Evolutionary conservation across 2,797 vertebrate genomes (phyloP).

Genomic region (Microctenopoma stevenorrisi): DNA sequence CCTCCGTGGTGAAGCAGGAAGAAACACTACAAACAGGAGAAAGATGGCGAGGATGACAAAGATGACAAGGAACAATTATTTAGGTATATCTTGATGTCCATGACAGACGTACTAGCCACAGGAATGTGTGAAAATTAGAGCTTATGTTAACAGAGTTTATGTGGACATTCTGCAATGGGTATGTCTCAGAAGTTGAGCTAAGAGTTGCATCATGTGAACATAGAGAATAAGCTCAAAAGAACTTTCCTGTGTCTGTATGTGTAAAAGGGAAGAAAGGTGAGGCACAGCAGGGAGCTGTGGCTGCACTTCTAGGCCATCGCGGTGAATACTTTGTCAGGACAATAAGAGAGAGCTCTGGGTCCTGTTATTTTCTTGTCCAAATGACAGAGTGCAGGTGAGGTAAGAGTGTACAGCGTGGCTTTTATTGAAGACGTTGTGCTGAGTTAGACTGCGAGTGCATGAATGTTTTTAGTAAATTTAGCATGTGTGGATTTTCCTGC

Average conservation of each 20-base stretch:
- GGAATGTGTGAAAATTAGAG: background rate
- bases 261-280: slow-evolving; percentile 34
- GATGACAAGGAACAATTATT: slow-evolving; percentile 59
- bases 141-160: slow-evolving; percentile 9
- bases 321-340: slow-evolving; percentile 38
- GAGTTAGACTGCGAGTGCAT: slow-evolving; percentile 13
- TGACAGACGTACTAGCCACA: slow-evolving; percentile 22
- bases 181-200: slow-evolving; percentile 54
- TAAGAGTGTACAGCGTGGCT: slow-evolving; percentile 31
- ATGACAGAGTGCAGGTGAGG: slow-evolving; percentile 34
- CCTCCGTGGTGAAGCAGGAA: slow-evolving; percentile 44
- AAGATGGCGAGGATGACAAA: slow-evolving; percentile 45
- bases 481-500: slow-evolving; percentile 29
- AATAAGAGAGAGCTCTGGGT: slow-evolving; percentile 13
- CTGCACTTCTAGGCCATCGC: slow-evolving; percentile 30
- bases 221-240: slow-evolving; percentile 41
- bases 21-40: slow-evolving; percentile 42
- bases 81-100: slow-evolving; percentile 16
- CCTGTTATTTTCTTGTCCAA: slow-evolving; percentile 33
- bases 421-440: slow-evolving; percentile 34
- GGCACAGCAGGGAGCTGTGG: slow-evolving; percentile 25
- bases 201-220: slow-evolving; percentile 61
- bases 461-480: slow-evolving; percentile 40
- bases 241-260: slow-evolving; percentile 31
- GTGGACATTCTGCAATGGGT: slow-evolving; percentile 42